These are phyloP conservation scores for Takifugu ocellatus DNA, from an alignment of 2,797 vertebrate species.

Conservation along the genomic window DNA sequence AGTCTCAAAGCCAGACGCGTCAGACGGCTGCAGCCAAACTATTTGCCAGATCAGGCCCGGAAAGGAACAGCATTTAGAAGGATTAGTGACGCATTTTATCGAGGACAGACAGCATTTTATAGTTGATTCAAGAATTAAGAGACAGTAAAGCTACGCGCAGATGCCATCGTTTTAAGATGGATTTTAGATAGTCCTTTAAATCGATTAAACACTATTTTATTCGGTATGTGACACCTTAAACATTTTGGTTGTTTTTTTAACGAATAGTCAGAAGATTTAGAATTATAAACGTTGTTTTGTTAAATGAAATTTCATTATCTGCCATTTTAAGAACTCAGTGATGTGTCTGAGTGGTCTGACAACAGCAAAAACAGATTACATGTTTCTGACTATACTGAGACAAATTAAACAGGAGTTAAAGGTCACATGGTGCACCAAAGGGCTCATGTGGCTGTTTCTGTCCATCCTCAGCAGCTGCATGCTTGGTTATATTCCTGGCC, in stretches of 20 bases:
- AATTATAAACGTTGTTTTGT: neutral
- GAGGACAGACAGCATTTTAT: neutral
- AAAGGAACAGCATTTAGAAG: neutral
- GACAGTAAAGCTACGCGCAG: neutral
- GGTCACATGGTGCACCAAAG: slow-evolving; percentile 39
- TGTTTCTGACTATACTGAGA: slow-evolving; percentile 13
- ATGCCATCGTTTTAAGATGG: neutral
- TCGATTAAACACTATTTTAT: too few relatives aligned
- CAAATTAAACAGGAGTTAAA: slow-evolving; percentile 22
- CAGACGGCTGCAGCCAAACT: neutral
- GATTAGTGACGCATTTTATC: neutral
- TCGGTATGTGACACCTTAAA: neutral
- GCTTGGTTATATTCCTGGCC: slow-evolving; percentile 47
- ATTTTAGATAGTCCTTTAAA: too few relatives aligned
- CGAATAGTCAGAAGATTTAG: neutral
- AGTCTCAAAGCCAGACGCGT: neutral
- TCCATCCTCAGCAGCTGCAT: slow-evolving; percentile 55
- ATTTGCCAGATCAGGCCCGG: neutral
- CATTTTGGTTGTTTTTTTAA: neutral
- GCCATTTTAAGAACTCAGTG: neutral
- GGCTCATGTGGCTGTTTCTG: slow-evolving; percentile 39
- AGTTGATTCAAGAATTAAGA: slow-evolving; percentile 6
- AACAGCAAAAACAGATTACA: neutral
- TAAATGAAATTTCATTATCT: too few relatives aligned
- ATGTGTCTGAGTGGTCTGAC: neutral